Conservation (phyloP, 2,888 invertebrate genomes). For the Frankliniella intonsa region DNA sequence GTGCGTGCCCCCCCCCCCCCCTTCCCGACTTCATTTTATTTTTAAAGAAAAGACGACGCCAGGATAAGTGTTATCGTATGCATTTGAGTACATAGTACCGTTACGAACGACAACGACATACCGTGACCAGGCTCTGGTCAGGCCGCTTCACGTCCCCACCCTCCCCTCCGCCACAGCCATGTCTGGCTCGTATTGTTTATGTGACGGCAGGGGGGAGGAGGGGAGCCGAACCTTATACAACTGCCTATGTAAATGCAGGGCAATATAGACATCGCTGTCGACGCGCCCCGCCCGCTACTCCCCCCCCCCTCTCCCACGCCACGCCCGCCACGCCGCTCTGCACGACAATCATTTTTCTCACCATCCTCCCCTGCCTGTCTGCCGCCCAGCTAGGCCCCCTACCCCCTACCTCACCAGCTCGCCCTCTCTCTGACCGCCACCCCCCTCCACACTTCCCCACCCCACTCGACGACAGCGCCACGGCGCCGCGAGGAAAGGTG, state of each 20-base stretch:
- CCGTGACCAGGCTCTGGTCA: too few species aligned
- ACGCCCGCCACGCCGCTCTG: neutral
- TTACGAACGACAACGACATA: too few species aligned
- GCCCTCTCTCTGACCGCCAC: too few species aligned
- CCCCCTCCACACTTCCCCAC: too few species aligned
- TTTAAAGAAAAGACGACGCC: too few species aligned
- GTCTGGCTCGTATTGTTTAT: neutral
- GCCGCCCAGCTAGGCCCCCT: too few species aligned
- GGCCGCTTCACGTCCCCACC: neutral
- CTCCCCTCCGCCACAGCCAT: neutral
- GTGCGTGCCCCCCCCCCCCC: too few species aligned
- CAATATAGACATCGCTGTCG: conserved; percentile 17
- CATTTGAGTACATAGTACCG: too few species aligned
- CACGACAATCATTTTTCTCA: neutral
- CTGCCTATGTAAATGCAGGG: conserved; percentile 12
- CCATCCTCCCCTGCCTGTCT: neutral
- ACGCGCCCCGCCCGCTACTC: neutral
- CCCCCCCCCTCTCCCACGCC: neutral
- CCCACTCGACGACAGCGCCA: neutral
- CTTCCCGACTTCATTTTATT: too few species aligned
- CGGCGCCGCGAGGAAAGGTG: neutral
- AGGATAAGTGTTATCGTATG: too few species aligned
- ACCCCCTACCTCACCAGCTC: too few species aligned
- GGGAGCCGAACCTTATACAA: too few species aligned
- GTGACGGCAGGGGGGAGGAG: neutral